Evolutionary conservation across 1,140 invertebrate species (phyloP), one percentile per base, ranked within the genome.

Genomic region (Drusus annulatus): DNA sequence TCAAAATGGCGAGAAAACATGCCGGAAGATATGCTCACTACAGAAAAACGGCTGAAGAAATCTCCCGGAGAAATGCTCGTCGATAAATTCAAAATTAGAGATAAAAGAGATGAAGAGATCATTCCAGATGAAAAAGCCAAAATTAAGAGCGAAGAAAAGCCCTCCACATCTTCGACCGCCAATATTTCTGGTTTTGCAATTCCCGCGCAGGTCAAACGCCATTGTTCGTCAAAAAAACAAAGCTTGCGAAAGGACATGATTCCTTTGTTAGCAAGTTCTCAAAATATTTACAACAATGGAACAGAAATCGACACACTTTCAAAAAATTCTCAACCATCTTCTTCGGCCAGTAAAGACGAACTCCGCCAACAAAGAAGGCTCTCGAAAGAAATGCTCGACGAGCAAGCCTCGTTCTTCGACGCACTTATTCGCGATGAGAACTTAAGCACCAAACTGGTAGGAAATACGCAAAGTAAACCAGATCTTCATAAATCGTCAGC

Each of bases 61-160:
- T 92, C 93, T 0, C 91, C 94, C 0, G 94, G 94, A 0, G 93
- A 94, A 78, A 86, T 93, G 75, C 85, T 95, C n/a, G 90, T 94
- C 8, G 94, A 95, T 84, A 94, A 95, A 85, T 95, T 95, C 86
- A 87, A 93, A 15, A 93, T 95, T 36, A 92, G 92, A 78, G 93
- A 94, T 52, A 92, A 91, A 69, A 89, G 91, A 78, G 81, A 88
- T 8, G 84, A 86, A 65, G 86, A 90, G 76, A 81, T 84, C 31
- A 84, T 87, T 76, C 81, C 71, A 65, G 13, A 80, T 10, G 84
- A 83, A 85, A 85, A 83, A 36, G 81, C 52, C 6, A 69, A 71
- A 68, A 68, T 80, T 52, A 69, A 73, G 50, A 78, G 25, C 76
- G 51, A 52, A 80, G 62, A 74, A 80, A 81, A 84, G 17, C 76